Conservation (phyloP, 2,888 invertebrate species). For the Ophonus ardosiacus region DNA sequence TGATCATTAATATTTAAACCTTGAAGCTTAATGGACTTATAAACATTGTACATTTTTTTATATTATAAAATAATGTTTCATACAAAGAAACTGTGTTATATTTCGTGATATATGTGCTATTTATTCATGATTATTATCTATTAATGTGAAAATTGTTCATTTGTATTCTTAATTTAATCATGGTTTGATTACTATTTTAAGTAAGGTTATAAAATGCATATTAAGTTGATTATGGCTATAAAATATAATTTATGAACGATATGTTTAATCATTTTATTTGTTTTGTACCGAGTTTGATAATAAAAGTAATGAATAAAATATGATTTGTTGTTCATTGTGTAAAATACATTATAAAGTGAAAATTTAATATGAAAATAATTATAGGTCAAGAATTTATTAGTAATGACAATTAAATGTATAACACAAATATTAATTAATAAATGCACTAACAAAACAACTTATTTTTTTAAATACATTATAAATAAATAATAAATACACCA, state of each 20-base stretch:
- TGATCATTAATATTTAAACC: neutral
- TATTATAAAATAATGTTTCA: neutral
- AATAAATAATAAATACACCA: too few relatives aligned
- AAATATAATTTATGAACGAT: slow-evolving; percentile 8
- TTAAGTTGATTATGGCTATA: slow-evolving; percentile 4
- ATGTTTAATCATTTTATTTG: slow-evolving; percentile 7
- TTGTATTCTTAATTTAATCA: neutral
- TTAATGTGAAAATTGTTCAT: neutral
- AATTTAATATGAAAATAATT: neutral
- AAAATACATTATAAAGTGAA: neutral
- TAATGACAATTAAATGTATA: neutral
- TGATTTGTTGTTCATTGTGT: neutral
- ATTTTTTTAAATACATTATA: too few relatives aligned
- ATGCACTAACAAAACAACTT: too few relatives aligned
- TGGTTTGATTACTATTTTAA: neutral
- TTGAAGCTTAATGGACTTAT: neutral
- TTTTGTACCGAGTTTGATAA: neutral
- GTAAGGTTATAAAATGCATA: neutral
- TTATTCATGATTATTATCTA: neutral
- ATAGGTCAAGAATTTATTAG: neutral
- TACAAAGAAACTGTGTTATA: neutral
- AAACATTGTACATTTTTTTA: neutral
- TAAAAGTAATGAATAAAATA: neutral
- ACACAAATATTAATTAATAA: too few relatives aligned
- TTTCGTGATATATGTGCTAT: neutral